These are phyloP conservation scores for Hyperoplus immaculatus DNA, from an alignment of 2,797 vertebrate species.

Conservation along the genomic window DNA sequence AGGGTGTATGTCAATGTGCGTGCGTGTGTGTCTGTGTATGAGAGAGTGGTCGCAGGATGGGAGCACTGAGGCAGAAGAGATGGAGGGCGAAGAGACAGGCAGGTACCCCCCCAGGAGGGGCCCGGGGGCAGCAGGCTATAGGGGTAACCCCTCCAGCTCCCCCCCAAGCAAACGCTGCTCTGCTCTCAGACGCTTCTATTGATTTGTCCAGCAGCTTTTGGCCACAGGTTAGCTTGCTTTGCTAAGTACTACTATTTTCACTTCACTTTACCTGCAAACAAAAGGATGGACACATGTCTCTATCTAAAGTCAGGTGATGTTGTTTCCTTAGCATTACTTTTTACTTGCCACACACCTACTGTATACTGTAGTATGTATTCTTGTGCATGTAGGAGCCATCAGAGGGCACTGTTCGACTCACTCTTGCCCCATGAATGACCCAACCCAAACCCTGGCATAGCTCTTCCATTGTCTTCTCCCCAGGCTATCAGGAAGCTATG, in stretches of 20 bases:
- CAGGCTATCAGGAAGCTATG: conserved; percentile 42
- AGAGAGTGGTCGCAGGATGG: conserved; percentile 59
- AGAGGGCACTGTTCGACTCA: conserved; percentile 69
- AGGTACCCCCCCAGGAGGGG: conserved; percentile 81
- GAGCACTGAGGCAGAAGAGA: conserved; percentile 85
- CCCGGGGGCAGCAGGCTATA: conserved; percentile 83
- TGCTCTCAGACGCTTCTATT: conserved; percentile 93
- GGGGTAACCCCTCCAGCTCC: conserved; percentile 84
- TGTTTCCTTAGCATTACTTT: conserved; percentile 37
- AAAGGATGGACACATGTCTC: conserved; percentile 53
- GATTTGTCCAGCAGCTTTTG: conserved; percentile 91
- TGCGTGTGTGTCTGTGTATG: conserved; percentile 60
- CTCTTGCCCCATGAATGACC: conserved; percentile 34
- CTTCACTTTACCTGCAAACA: conserved; percentile 62
- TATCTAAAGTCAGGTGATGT: conserved; percentile 55
- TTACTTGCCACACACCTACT: conserved; percentile 1
- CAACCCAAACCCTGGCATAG: conserved; percentile 45
- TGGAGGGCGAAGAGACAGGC: conserved; percentile 79
- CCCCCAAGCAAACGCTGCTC: conserved; percentile 79
- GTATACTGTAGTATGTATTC: too few relatives aligned
- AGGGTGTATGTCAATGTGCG: conserved; percentile 42
- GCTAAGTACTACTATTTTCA: conserved; percentile 86
- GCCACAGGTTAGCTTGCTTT: conserved; percentile 87
- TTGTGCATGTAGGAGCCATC: conserved; percentile 55
- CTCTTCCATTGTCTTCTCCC: conserved; percentile 49